Base-by-base conservation (phyloP, 2,888 invertebrate species). In the Cerastis rubricosa region DNA sequence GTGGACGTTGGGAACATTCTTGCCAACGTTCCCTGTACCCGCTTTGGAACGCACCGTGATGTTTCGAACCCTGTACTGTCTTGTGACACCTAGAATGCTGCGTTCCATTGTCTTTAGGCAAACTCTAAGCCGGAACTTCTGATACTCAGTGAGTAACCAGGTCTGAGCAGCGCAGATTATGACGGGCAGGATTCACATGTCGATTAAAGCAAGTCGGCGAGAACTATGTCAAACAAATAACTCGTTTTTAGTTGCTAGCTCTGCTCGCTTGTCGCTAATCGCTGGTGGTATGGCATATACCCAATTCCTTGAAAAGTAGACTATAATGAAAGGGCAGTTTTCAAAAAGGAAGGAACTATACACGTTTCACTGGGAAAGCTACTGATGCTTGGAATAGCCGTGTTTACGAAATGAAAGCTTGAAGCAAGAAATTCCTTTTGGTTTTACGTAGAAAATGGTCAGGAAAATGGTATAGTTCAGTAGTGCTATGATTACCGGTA, bases 241-340 rank as follows among this genome's bases (percentile, higher is more conserved):
- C 51, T 3, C 9, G 22, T 9, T 51, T 51, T 22, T 22, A 51
- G 3, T 54, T 9, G 19, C 7, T 49, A 8, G 19, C 49, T 49
- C 51, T 22, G 2, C 22, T 4, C 22, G 11, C 0, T 54, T n/a
- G 12, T n/a, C n/a, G 54, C 54, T 54, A n/a, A n/a, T 0, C 54
- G 54, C 54, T n/a, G n/a, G 1, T 5, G 5, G 54, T n/a, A 1
- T 12, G 0, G n/a, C n/a, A n/a, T 0, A n/a, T n/a, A 4, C 54
- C n/a, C n/a, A 54, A n/a, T 12, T n/a, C 54, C n/a, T 1, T n/a
- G 5, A 12, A 54, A 51, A 51, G 22, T 51, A 51, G 51, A 54
- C n/a, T 54, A n/a, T n/a, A n/a, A 54, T n/a, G 54, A 54, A 54
- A 54, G 1, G 5, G 0, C n/a, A n/a, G 54, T n/a, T 5, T 54